Base-by-base conservation (phyloP, 2,888 invertebrate species). In the Dendrolimus houi region DNA sequence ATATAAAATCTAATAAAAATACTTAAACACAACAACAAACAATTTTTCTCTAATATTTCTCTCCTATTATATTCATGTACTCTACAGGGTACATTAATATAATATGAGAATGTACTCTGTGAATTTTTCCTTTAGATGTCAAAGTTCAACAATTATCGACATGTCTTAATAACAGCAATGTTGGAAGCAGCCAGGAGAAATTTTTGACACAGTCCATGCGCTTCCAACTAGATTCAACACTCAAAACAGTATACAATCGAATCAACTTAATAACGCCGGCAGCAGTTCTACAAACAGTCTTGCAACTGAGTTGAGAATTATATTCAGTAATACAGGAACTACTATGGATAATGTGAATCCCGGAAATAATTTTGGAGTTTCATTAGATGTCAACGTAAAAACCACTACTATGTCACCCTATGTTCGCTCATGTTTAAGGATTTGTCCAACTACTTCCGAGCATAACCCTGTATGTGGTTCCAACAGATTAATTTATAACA, bases 91-190 rank as follows among this genome's bases (percentile, higher is more conserved):
- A 29, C 29, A 6, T 6, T 29, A 29, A 29, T 29, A 6, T 29
- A 6, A 29, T 29, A 29, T 3, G 3, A 6, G 29, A 29, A 29
- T 29, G 6, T 29, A 29, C 29, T 29, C 6, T 29, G 29, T 29
- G 3, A 29, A 1, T 6, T 29, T 29, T 29, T 29, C 29, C 29
- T 62, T 54, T 56, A 62, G 62, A 60, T 52, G 60, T 62, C 52
- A 56, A 41, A 56, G 56, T 60, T 17, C 29, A 14, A 41, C 56
- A 57, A 55, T 60, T 59, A 9, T 56, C 58, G 1, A 57, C 62
- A 47, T 62, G 62, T 54, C 29, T 13, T 17, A 58, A 58, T 9
- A 47, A 12, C 12, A 47, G 12, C 12, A 12, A 47, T 47, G 9
- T 47, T 9, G 47, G 47, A 12, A 47, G 29, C 29, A 29, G 29